A percentile compares a stretch with the other conserved stretches of the same genome.
Conservation (phyloP, 1,140 invertebrate species). For the Meloidogyne hapla region DNA sequence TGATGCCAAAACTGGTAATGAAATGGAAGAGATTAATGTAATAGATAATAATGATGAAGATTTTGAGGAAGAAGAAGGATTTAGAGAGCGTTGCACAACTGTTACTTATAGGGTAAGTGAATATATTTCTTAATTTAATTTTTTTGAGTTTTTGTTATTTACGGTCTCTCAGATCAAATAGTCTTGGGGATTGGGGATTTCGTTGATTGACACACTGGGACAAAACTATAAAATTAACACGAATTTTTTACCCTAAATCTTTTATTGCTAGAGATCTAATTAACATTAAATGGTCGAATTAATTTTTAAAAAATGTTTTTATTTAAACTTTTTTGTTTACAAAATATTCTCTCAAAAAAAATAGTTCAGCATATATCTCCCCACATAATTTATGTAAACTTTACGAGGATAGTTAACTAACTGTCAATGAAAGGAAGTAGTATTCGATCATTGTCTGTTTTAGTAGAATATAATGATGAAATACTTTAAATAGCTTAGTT, state of each 20-base stretch:
- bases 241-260: too few relatives aligned
- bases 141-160: too few relatives aligned
- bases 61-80: conserved; percentile 25
- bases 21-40: background rate
- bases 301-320: too few relatives aligned
- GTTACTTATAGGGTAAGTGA: conserved; percentile 13
- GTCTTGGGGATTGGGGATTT: too few relatives aligned
- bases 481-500: background rate
- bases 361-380: background rate
- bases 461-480: background rate
- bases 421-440: conserved; percentile 8
- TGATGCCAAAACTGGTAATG: background rate
- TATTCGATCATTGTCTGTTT: background rate
- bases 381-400: background rate
- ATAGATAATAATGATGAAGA: background rate
- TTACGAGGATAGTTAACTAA: background rate
- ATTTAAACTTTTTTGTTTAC: too few relatives aligned
- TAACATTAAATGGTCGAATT: too few relatives aligned
- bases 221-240: too few relatives aligned
- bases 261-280: too few relatives aligned
- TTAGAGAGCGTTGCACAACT: conserved; percentile 20
- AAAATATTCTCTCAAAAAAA: background rate
- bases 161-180: too few relatives aligned
- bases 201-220: too few relatives aligned
- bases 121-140: background rate